Evolutionary conservation across 1,140 invertebrate species (phyloP).

Genomic region (Bemisia tabaci): DNA sequence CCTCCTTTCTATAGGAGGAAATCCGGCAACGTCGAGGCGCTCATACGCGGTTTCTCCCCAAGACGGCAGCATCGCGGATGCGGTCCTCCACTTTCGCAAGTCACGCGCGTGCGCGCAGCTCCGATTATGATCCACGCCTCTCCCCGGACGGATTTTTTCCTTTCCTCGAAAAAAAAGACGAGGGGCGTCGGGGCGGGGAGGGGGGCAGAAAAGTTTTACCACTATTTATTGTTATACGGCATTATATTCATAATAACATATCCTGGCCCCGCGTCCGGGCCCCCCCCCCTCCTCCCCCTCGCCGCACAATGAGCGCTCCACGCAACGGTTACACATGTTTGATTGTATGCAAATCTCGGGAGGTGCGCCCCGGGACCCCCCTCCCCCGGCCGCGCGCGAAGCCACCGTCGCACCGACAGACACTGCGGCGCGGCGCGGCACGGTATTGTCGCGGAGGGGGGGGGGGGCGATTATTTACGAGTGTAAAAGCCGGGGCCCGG

Average conservation of each 20-base stretch:
- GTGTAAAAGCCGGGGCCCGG: too few relatives aligned
- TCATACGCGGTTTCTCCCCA: too few relatives aligned
- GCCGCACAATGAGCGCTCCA: not conserved
- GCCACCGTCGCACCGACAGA: not conserved
- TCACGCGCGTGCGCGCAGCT: too few relatives aligned
- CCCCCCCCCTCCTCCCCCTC: not conserved
- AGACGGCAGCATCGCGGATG: not conserved
- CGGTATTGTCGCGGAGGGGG: not conserved
- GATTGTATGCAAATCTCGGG: not conserved
- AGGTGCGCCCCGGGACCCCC: not conserved
- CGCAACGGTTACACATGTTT: not conserved
- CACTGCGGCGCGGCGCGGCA: too few relatives aligned
- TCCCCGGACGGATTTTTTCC: too few relatives aligned
- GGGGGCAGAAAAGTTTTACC: not conserved
- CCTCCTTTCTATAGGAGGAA: too few relatives aligned
- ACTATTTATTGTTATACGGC: not conserved
- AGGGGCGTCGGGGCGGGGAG: too few relatives aligned
- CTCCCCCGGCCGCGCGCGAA: too few relatives aligned
- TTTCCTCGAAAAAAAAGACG: too few relatives aligned
- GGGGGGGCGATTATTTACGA: too few relatives aligned
- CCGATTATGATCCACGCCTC: not conserved
- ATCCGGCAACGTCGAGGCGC: too few relatives aligned
- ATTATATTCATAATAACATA: slow-evolving; percentile 1
- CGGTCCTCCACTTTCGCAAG: not conserved
- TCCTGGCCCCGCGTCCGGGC: not conserved